Evolutionary conservation across 2,888 invertebrate species (phyloP), one percentile per base, ranked within the genome.

Genomic region (Euclidia mi): DNA sequence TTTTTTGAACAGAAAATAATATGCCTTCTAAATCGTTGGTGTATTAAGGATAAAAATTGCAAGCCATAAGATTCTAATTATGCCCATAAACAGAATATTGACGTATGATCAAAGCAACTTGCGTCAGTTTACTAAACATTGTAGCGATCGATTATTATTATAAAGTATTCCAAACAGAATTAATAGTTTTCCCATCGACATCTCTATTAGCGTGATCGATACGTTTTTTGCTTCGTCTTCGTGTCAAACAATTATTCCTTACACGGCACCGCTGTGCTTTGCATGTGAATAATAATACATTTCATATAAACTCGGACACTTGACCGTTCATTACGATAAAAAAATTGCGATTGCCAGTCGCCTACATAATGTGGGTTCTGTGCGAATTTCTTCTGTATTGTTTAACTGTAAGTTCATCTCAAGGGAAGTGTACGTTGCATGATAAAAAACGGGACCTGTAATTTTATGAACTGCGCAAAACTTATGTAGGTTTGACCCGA

Each of bases 161-260:
- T 3, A 20, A 53, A 41, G 31, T 31, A 43, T 38, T 41, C 15
- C 29, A 40, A 40, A 44, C 44, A 48, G 32, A 31, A 38, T 37
- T 62, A 63, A 65, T 67, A 46, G 48, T 50, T 53, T 58, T 47
- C 38, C 37, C 51, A 57, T 58, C 34, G 37, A 67, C 45, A 46
- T 65, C 65, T 69, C 61, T 61, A 62, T 75, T 69, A 65, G 51
- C 60, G 65, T 71, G 60, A 59, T 66, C 52, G 51, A 31, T 59
- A 42, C 38, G 35, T 56, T 60, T 57, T 66, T 66, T 69, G 43
- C 37, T 18, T 38, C 14, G 47, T 51, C 46, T 69, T 71, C 76
- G 69, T 76, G 71, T 69, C 56, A 65, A 71, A 56, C 66, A 50
- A 71, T 71, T 71, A 78, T 66, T 68, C 57, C 56, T 48, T 68